These are phyloP conservation scores for Rhinogobius similis DNA, from an alignment of 2,113 vertebrate species.

Conservation along the genomic window DNA sequence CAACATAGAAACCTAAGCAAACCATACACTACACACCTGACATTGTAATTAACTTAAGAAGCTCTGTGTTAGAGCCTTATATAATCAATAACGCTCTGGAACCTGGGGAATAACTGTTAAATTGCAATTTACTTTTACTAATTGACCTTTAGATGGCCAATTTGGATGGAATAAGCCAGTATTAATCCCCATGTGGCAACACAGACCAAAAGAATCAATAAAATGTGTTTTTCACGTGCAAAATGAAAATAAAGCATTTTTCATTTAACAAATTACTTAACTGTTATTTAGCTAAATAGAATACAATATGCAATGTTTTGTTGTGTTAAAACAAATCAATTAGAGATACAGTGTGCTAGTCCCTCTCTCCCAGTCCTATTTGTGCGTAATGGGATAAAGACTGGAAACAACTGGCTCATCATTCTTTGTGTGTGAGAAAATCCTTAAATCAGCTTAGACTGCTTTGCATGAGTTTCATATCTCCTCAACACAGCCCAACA, in stretches of 20 bases:
- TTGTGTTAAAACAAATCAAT: constrained; percentile 10
- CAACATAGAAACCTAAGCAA: background rate
- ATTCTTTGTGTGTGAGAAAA: constrained; percentile 15
- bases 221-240: background rate
- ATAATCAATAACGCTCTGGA: background rate
- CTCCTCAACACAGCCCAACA: constrained; percentile 3
- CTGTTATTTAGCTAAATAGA: background rate
- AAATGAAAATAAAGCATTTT: background rate
- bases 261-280: background rate
- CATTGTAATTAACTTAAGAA: background rate
- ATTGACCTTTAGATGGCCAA: background rate
- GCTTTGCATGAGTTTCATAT: constrained; percentile 15
- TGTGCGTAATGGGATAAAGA: background rate
- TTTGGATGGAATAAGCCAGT: background rate
- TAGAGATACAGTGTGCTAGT: background rate
- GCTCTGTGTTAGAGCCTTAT: background rate
- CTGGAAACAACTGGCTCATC: constrained; percentile 7
- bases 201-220: background rate
- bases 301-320: background rate
- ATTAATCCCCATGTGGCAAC: background rate
- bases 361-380: constrained; percentile 5
- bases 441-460: background rate
- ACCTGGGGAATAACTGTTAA: background rate
- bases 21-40: background rate
- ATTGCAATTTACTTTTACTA: background rate